A percentile compares a stretch with the other conserved stretches of the same genome.
These are phyloP conservation scores for Acleris holmiana DNA, from an alignment of 2,888 invertebrate genomes.

Conservation along the genomic window DNA sequence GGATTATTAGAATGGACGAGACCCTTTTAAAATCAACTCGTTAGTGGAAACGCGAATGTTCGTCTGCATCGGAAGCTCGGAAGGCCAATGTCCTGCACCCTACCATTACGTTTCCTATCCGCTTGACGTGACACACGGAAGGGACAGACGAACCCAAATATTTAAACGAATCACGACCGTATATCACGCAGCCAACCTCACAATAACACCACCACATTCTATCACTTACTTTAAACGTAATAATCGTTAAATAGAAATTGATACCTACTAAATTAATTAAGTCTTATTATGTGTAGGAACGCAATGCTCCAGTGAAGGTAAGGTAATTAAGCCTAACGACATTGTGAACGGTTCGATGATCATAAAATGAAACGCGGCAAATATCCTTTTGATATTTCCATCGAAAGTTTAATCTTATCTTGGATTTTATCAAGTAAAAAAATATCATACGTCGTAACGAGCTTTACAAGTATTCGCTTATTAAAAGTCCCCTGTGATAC, in stretches of 20 bases:
- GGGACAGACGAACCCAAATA: conserved; percentile 51
- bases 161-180: conserved; percentile 19
- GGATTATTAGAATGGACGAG: background rate
- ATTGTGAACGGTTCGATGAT: conserved; percentile 19
- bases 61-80: conserved; percentile 48
- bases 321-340: conserved; percentile 23
- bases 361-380: conserved; percentile 7
- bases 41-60: conserved; percentile 28
- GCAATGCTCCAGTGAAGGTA: background rate
- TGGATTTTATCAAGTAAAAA: no score
- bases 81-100: conserved; percentile 74
- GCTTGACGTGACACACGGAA: conserved; percentile 57
- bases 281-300: background rate
- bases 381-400: conserved; percentile 5
- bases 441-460: background rate
- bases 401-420: background rate
- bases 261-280: conserved; percentile 15
- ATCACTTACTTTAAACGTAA: conserved; percentile 6
- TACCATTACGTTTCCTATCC: conserved; percentile 49
- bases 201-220: background rate
- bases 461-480: background rate
- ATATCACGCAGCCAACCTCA: conserved; percentile 8
- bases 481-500: no score
- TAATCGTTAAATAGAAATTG: background rate
- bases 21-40: conserved; percentile 21